Evolutionary conservation across 2,888 invertebrate genomes (phyloP), one percentile per base, ranked within the genome.

Genomic region (Endomychus coccineus): DNA sequence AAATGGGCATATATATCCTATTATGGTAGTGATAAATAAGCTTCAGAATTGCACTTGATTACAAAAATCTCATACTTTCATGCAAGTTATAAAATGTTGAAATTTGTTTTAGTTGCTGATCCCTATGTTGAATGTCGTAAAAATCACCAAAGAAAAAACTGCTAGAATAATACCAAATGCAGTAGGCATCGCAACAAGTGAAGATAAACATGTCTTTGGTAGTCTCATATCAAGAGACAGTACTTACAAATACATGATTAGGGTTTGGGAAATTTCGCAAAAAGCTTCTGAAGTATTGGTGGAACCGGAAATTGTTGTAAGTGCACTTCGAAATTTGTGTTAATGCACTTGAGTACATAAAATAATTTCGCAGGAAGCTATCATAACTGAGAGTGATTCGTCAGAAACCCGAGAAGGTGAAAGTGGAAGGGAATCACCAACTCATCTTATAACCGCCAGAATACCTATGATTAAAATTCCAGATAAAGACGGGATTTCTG

Each of bases 161-260:
- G 94, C 91, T 1, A 78, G 86, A 50, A 89, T 95, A 49, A 90
- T 95, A 55, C 94, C 94, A 30, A 94, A 94, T 67, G 94, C 94
- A 9, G 87, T 95, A 39, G 91, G 90, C 16, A 82, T 90, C 19
- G 75, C 77, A 39, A 91, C 91, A n/a, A 74, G 78, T 28, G 81
- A 85, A 54, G 83, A 86, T 54, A 81, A 89, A 30, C 87, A 88
- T 58, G 86, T 89, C 31, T 94, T 94, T 69, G 89, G 89, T 28
- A 90, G 90, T 42, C 75, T 94, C 46, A 76, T 94, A 50, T 89
- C 90, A 16, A 72, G 92, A 27, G 92, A 94, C 62, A 80, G 82
- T 45, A 89, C 92, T 0, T 88, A 83, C 68, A 81, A 83, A 56
- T 75, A 89, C 43, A 87, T 94, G 86, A 78, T 76, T 57, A 83